Percentiles rank a stretch among this genome's conserved stretches.
Evolutionary conservation across 2,888 invertebrate genomes (phyloP).

Genomic region (Pseudococcus jackbeardsleyi): DNA sequence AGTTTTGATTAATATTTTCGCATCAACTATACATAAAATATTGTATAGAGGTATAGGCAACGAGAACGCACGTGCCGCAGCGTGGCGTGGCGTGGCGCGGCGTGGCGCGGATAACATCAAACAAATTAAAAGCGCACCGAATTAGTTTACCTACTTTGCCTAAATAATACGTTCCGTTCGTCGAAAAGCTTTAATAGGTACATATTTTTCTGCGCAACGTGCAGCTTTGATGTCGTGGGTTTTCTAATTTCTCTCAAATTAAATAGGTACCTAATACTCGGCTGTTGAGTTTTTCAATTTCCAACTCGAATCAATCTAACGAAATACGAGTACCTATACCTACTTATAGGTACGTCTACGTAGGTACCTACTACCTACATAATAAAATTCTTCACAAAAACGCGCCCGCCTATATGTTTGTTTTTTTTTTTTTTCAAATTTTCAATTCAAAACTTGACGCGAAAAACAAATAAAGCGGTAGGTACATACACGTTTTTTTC

Average conservation of each 20-base stretch:
- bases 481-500: too few relatives aligned
- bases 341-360: too few relatives aligned
- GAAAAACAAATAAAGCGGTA: too few relatives aligned
- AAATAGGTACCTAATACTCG: neutral
- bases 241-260: neutral
- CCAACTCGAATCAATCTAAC: neutral
- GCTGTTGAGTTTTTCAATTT: neutral
- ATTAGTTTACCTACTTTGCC: slow-evolving; percentile 20
- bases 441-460: too few relatives aligned
- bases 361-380: too few relatives aligned
- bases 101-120: neutral
- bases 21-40: neutral
- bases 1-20: slow-evolving; percentile 52
- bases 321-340: neutral
- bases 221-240: neutral
- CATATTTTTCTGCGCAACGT: neutral
- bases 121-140: slow-evolving; percentile 40
- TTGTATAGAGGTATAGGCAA: neutral
- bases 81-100: too few relatives aligned
- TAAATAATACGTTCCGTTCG: slow-evolving; percentile 5
- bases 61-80: too few relatives aligned
- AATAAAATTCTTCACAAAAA: too few relatives aligned
- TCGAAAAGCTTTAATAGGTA: slow-evolving; percentile 19
- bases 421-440: too few relatives aligned
- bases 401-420: too few relatives aligned